phyloP scores from a whole-genome alignment of 1,140 invertebrate species.

The Laupala kohalensis region DNA sequence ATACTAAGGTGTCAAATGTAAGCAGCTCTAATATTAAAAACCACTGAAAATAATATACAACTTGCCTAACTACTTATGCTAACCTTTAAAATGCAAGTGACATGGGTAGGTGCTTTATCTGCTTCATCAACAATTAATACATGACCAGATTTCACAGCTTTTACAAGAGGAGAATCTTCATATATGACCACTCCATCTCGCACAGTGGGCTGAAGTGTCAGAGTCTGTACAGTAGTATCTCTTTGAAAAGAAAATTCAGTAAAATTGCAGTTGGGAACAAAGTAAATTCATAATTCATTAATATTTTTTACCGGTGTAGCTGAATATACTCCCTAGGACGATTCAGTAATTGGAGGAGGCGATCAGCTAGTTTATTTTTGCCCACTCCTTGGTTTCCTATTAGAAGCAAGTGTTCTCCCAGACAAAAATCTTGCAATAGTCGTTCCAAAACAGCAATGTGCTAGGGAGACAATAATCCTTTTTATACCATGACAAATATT shows the following conservation, averaged over 20 bases:
- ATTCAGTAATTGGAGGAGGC: slow-evolving; percentile 76
- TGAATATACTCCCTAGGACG: slow-evolving; percentile 91
- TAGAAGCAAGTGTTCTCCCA: slow-evolving; percentile 83
- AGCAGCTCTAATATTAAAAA: not conserved
- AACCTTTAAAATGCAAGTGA: slow-evolving; percentile 87
- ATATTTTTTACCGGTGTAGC: slow-evolving; percentile 50
- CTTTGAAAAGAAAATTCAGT: slow-evolving; percentile 26
- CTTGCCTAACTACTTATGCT: slow-evolving; percentile 2
- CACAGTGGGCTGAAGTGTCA: slow-evolving; percentile 84
- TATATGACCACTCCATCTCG: slow-evolving; percentile 76
- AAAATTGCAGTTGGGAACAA: not conserved
- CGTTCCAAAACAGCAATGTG: slow-evolving; percentile 74
- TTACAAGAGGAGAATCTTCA: slow-evolving; percentile 88
- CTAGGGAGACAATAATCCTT: slow-evolving; percentile 28
- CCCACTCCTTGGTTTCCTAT: slow-evolving; percentile 94
- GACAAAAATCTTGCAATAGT: slow-evolving; percentile 76
- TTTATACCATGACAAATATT: not conserved
- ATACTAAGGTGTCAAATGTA: not conserved
- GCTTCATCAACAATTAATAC: slow-evolving; percentile 92
- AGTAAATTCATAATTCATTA: not conserved
- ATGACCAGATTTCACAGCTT: slow-evolving; percentile 77
- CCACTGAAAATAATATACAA: not conserved
- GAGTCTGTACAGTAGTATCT: slow-evolving; percentile 90
- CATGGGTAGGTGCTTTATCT: slow-evolving; percentile 92
- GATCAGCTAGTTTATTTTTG: slow-evolving; percentile 94